Base-by-base conservation (phyloP, 2,888 invertebrate species). In the Seira musarum region DNA sequence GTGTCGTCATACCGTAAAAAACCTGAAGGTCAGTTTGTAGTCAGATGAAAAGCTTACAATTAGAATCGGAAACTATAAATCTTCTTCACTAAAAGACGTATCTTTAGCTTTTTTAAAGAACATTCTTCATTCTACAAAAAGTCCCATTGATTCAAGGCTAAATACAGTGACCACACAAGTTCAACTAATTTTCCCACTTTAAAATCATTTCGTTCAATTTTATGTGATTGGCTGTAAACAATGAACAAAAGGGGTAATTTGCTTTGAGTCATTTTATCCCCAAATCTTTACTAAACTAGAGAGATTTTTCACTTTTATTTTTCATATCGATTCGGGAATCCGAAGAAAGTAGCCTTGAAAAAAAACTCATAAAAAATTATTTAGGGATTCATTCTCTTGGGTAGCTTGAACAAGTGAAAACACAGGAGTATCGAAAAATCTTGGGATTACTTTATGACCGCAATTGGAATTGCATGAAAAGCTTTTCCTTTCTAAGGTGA, bases 331-430 rank as follows among this genome's bases (percentile, higher is more conserved):
- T 53, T 13, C 17, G 3, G 6, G 13, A 53, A 53, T 53, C 53
- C 53, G 53, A 53, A 53, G 53, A 53, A 53, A 53, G 53, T 53
- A 53, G 3, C 53, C 53, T 53, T 53, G 53, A 53, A 53, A 53
- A 53, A 3, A 53, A 53, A 53, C 3, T 53, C 53, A 17, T 53
- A 53, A 53, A 53, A 53, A 53, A 53, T 53, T 53, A 13, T 53
- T 53, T 53, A 8, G 53, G 53, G 17, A 53, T 53, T 53, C 53
- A 53, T 53, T 40, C 13, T n/a, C 40, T 40, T n/a, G n/a, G n/a
- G n/a, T n/a, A n/a, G n/a, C n/a, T n/a, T 40, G 40, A 40, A 13
- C 40, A 40, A 40, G 17, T 3, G 17, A 53, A 13, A 17, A 13
- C 15, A 53, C 53, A 15, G 2, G n/a, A 53, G 6, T 53, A 53